phyloP scores from a whole-genome alignment of 2,113 vertebrate genomes.

The Amblyornis subalaris region DNA sequence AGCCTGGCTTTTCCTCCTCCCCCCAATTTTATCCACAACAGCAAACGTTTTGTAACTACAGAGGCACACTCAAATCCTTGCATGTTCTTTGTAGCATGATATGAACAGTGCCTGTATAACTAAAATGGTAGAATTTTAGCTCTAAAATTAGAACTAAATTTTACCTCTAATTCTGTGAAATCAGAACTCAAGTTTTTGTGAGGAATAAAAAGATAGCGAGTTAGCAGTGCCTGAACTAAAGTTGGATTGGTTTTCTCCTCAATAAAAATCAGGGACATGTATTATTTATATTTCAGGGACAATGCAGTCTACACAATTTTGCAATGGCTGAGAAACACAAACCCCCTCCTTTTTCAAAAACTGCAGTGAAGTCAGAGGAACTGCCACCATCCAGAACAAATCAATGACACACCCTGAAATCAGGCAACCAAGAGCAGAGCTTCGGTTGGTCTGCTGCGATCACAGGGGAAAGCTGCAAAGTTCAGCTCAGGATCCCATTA shows the following conservation, averaged over 20 bases:
- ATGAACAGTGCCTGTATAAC: neutral
- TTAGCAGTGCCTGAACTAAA: neutral
- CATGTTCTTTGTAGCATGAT: neutral
- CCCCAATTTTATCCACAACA: neutral
- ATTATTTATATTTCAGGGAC: neutral
- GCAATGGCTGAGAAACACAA: neutral
- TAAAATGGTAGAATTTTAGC: neutral
- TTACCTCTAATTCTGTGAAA: neutral
- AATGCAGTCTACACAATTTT: neutral
- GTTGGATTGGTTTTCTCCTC: neutral
- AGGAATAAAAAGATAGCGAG: neutral
- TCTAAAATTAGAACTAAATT: neutral
- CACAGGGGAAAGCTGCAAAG: neutral
- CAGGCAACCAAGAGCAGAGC: neutral
- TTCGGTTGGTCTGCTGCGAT: neutral
- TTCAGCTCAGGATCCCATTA: conserved; percentile 28
- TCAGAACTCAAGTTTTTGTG: neutral
- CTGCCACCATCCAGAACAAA: conserved; percentile 34
- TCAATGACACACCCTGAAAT: conserved; percentile 43
- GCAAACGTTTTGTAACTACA: neutral
- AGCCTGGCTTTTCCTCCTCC: conserved; percentile 13
- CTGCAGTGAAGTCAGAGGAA: conserved; percentile 28
- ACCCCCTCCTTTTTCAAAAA: neutral
- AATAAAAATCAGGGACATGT: neutral
- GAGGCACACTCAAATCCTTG: neutral